Conservation (phyloP, 2,113 vertebrate genomes). For the Erpornis zantholeuca region DNA sequence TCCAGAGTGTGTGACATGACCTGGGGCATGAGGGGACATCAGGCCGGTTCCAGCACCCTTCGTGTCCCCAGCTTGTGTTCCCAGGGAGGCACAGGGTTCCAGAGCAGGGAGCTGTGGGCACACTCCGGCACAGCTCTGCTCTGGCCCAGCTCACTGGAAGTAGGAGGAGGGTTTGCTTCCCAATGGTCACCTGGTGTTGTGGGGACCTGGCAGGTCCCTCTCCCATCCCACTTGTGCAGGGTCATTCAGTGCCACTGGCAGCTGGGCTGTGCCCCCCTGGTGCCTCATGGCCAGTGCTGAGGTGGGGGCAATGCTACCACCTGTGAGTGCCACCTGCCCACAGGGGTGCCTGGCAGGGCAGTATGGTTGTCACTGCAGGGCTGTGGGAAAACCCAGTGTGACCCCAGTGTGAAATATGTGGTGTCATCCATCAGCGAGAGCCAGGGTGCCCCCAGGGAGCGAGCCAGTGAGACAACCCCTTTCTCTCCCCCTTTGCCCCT, state of each 20-base stretch:
- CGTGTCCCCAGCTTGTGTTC: accelerated
- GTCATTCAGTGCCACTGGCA: not conserved
- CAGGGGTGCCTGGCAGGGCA: not conserved
- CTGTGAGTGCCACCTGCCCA: accelerated
- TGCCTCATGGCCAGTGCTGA: not conserved
- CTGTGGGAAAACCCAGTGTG: not conserved
- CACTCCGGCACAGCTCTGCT: accelerated
- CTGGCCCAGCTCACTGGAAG: accelerated
- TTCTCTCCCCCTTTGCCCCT: not conserved
- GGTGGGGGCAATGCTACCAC: not conserved
- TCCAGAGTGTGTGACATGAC: not conserved
- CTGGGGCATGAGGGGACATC: not conserved
- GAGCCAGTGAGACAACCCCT: accelerated
- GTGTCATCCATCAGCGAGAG: not conserved
- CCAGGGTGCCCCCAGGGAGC: not conserved
- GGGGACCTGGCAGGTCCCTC: not conserved
- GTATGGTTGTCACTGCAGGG: accelerated
- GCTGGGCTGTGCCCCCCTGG: accelerated
- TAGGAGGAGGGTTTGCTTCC: not conserved
- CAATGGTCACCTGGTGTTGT: accelerated
- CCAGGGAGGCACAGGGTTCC: not conserved
- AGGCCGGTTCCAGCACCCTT: not conserved
- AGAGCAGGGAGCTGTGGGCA: not conserved
- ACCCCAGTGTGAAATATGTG: accelerated
- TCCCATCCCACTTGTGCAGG: accelerated